Evolutionary conservation across 1,140 invertebrate genomes (phyloP).

Genomic region (Psix sp.): DNA sequence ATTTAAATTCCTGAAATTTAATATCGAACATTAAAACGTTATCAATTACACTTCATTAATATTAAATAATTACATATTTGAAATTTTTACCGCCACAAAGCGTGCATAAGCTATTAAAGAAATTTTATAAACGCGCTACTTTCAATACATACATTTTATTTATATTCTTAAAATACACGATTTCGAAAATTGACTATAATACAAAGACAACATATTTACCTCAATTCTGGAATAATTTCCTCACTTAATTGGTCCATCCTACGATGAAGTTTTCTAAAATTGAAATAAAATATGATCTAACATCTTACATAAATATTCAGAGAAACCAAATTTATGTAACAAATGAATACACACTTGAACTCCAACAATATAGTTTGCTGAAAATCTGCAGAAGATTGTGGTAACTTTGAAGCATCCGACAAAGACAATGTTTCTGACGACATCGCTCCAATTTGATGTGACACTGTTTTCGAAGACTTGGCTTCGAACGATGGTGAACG

Average conservation of each 20-base stretch:
- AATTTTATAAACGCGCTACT: constrained; percentile 1
- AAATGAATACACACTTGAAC: constrained; percentile 25
- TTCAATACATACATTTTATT: too few species aligned
- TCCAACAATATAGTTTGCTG: constrained; percentile 30
- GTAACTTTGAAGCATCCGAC: constrained; percentile 12
- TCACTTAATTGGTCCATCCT: constrained; percentile 24
- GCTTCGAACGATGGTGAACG: too few species aligned
- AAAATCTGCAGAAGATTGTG: constrained; percentile 27
- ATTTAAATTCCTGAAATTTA: constrained; percentile 23
- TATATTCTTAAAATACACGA: too few species aligned
- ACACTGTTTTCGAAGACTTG: constrained; percentile 8
- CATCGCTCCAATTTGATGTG: constrained; percentile 9
- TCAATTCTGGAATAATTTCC: constrained; percentile 31
- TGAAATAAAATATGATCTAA: constrained; percentile 2
- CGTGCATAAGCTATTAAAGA: background rate
- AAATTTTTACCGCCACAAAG: too few species aligned
- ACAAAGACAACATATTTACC: constrained; percentile 17
- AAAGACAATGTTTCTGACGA: constrained; percentile 12
- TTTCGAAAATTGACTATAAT: too few species aligned
- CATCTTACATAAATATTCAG: background rate
- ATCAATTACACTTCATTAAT: constrained; percentile 4
- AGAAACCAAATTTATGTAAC: background rate
- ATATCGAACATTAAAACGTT: too few species aligned
- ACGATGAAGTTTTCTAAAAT: constrained; percentile 30
- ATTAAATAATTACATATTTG: background rate